Conservation (phyloP, 35 echinoderm and acorn worm genomes). For the Acanthaster planci region DNA sequence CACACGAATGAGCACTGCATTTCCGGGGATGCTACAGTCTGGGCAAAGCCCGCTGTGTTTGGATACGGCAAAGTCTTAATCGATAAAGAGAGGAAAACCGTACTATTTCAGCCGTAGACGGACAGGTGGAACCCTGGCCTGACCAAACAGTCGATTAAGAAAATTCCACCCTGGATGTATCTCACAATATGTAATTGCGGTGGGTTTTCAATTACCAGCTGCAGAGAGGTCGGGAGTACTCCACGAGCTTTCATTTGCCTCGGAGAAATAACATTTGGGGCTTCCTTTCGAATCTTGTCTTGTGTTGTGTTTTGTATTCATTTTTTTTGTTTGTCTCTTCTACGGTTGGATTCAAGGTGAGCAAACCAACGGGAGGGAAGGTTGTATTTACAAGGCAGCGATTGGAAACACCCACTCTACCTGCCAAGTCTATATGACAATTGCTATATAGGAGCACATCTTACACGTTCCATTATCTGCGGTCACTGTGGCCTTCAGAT, state of each 20-base stretch:
- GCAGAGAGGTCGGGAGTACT: not conserved
- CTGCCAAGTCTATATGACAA: no score
- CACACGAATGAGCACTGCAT: not conserved
- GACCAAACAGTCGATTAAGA: conserved; percentile 2
- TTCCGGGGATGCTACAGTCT: not conserved
- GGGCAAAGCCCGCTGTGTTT: not conserved
- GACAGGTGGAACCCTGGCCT: not conserved
- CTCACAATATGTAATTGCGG: not conserved
- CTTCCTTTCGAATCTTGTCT: not conserved
- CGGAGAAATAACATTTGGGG: not conserved
- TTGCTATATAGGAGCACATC: no score
- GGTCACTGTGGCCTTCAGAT: no score
- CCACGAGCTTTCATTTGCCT: not conserved
- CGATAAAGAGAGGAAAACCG: not conserved
- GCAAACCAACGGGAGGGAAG: not conserved
- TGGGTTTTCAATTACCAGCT: not conserved
- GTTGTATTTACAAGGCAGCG: not conserved
- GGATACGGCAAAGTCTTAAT: conserved; percentile 5
- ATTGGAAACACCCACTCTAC: not conserved
- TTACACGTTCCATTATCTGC: no score
- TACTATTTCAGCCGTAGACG: not conserved
- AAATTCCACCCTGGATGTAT: not conserved
- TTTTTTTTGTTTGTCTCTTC: not conserved
- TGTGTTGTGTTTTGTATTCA: not conserved
- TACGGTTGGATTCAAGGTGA: not conserved